Conservation (phyloP, 2,113 vertebrate genomes). For the Cricetomys ansorgei region DNA sequence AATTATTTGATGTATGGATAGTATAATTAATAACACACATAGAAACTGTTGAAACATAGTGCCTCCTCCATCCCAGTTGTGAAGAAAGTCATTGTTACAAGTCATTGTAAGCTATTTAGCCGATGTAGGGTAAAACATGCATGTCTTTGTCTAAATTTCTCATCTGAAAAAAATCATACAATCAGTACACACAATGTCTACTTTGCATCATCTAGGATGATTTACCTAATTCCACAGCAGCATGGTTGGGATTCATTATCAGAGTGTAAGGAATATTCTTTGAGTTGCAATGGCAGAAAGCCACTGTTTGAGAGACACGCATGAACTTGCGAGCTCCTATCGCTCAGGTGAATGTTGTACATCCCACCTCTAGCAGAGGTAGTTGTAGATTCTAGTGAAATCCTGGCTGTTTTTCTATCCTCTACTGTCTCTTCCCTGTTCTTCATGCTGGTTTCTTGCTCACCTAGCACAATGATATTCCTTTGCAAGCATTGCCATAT, state of each 20-base stretch:
- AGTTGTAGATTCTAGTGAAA: not conserved
- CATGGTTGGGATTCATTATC: no score
- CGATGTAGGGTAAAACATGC: not conserved
- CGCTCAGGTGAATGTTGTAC: not conserved
- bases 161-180: not conserved
- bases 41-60: not conserved
- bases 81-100: not conserved
- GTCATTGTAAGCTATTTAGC: not conserved
- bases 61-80: not conserved
- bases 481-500: not conserved
- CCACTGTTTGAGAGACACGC: not conserved
- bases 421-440: not conserved
- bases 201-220: not conserved
- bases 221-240: not conserved
- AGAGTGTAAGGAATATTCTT: not conserved
- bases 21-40: not conserved
- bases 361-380: not conserved
- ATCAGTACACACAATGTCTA: not conserved
- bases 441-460: not conserved
- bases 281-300: not conserved
- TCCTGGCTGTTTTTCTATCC: accelerated
- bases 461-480: not conserved
- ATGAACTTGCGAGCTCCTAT: not conserved
- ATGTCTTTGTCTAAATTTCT: not conserved
- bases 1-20: not conserved